These are phyloP conservation scores for Diachasma alloeum DNA, from an alignment of 1,140 invertebrate species.

Conservation along the genomic window DNA sequence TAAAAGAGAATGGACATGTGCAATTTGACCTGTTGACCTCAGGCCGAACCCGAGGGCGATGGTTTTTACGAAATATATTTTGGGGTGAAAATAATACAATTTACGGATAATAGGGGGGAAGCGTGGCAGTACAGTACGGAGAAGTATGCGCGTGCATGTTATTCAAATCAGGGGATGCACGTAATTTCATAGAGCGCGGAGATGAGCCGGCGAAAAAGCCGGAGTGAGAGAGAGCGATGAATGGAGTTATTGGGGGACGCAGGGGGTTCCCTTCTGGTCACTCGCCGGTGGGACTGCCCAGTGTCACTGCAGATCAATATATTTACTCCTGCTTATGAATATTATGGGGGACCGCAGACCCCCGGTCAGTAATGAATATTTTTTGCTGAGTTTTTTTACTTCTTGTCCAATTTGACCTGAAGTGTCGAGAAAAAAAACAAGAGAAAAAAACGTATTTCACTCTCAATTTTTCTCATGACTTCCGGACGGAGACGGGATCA, in stretches of 20 bases:
- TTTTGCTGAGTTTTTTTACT: background rate
- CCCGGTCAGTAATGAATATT: background rate
- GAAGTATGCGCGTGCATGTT: constrained; percentile 24
- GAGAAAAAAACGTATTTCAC: background rate
- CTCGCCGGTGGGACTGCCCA: constrained; percentile 39
- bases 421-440: background rate
- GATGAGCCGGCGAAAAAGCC: constrained; percentile 13
- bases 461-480: background rate
- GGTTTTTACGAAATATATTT: constrained; percentile 54
- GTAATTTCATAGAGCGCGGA: constrained; percentile 4
- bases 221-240: too few species aligned
- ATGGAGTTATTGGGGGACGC: background rate
- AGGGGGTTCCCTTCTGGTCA: background rate
- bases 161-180: constrained; percentile 56
- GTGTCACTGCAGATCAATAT: constrained; percentile 44
- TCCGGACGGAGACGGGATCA: too few species aligned
- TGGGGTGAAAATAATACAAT: constrained; percentile 68
- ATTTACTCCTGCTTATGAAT: constrained; percentile 42
- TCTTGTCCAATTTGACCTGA: background rate
- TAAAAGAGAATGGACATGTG: constrained; percentile 56
- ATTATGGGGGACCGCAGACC: constrained; percentile 1
- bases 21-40: constrained; percentile 65
- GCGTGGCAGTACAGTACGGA: background rate
- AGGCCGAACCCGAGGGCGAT: background rate
- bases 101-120: constrained; percentile 61